These are phyloP conservation scores for Euwallacea fornicatus DNA, from an alignment of 1,140 invertebrate species.

Conservation along the genomic window DNA sequence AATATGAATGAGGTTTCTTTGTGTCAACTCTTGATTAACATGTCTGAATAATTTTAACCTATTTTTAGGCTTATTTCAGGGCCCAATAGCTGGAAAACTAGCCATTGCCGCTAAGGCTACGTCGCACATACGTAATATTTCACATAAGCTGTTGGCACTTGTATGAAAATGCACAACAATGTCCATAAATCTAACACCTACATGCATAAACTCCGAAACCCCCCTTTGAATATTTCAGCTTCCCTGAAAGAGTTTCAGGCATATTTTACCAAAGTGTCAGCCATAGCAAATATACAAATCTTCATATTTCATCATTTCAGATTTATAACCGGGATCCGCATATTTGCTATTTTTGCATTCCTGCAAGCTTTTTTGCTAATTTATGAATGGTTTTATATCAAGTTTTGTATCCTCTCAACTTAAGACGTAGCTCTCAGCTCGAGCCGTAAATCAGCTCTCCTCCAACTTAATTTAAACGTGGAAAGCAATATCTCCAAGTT, in stretches of 20 bases:
- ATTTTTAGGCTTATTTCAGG: too few species aligned
- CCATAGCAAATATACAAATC: conserved; percentile 38
- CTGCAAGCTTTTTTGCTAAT: conserved; percentile 1
- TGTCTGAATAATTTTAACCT: conserved; percentile 15
- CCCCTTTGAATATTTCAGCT: conserved; percentile 39
- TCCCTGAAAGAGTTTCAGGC: conserved; percentile 36
- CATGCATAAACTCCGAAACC: conserved; percentile 29
- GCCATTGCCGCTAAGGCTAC: conserved; percentile 1
- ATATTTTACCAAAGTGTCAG: conserved; percentile 39
- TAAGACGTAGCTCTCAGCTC: not conserved
- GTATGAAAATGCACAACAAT: conserved; percentile 42
- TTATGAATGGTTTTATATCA: not conserved
- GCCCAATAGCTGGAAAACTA: not conserved
- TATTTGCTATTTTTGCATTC: conserved; percentile 32
- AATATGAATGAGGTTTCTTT: conserved; percentile 27
- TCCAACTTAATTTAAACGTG: conserved; percentile 45
- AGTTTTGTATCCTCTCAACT: not conserved
- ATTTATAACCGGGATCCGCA: conserved; percentile 26
- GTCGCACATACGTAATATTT: conserved; percentile 45
- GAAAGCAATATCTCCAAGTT: conserved; percentile 44
- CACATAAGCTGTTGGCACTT: conserved; percentile 47
- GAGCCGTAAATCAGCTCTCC: not conserved
- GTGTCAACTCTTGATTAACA: conserved; percentile 28
- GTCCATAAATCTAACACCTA: conserved; percentile 45
- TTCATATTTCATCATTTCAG: conserved; percentile 35